A percentile compares a stretch with the other conserved stretches of the same genome.
These are phyloP conservation scores for Paramuricea clavata DNA, from an alignment of 92 coral and sea anemone genomes.

Conservation along the genomic window DNA sequence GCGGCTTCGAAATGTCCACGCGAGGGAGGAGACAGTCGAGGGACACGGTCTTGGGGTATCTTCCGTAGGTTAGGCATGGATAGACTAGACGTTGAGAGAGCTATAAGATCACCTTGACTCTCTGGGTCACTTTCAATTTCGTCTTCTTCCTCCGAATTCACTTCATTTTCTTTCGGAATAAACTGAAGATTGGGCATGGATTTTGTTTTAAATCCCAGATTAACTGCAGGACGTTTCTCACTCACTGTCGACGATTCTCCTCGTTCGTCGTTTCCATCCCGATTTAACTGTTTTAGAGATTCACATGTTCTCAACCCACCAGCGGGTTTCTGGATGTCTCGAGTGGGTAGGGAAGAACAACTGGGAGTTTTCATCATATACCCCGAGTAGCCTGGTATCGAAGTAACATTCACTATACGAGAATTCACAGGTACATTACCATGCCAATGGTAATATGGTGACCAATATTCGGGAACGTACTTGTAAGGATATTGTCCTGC, in stretches of 20 bases:
- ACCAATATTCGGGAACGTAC: conserved; percentile 42
- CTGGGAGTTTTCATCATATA: conserved; percentile 37
- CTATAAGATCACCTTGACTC: conserved; percentile 49
- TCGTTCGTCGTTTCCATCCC: neutral
- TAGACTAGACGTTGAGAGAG: conserved; percentile 26
- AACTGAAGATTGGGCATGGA: conserved; percentile 50
- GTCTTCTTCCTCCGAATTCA: conserved; percentile 31
- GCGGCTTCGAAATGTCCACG: neutral
- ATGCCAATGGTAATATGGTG: conserved; percentile 34
- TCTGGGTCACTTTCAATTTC: conserved; percentile 45
- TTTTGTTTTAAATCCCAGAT: conserved; percentile 46
- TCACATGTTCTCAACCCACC: conserved; percentile 5
- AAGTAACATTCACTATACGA: conserved; percentile 8
- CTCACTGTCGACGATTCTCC: neutral
- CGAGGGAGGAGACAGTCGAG: conserved; percentile 34
- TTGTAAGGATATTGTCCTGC: conserved; percentile 38
- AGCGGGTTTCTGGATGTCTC: neutral
- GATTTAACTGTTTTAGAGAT: conserved; percentile 12
- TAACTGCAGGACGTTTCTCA: conserved; percentile 25
- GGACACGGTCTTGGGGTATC: conserved; percentile 19
- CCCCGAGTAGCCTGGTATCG: conserved; percentile 8
- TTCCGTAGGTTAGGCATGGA: conserved; percentile 42
- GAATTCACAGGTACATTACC: conserved; percentile 26
- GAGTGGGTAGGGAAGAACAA: conserved; percentile 25
- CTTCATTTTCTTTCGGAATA: conserved; percentile 21